Conservation (phyloP, 2,888 invertebrate genomes). For the Pristionchus exspectatus region DNA sequence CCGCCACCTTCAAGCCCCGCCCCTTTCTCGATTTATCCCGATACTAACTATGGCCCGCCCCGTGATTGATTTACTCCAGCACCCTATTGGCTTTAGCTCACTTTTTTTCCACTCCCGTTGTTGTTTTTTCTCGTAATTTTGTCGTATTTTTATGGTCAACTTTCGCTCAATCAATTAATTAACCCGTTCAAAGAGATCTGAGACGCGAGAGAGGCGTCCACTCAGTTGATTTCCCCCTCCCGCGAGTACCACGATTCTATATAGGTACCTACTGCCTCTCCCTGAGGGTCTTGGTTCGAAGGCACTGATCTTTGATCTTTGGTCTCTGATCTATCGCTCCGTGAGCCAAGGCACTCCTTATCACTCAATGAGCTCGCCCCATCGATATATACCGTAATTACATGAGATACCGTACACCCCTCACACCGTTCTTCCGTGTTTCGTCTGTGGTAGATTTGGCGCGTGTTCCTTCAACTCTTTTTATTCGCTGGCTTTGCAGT, state of each 20-base stretch:
- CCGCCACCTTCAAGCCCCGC: neutral
- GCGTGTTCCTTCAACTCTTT: neutral
- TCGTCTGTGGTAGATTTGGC: slow-evolving; percentile 18
- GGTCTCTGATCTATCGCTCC: neutral
- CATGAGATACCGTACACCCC: neutral
- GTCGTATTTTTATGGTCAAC: neutral
- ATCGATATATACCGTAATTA: neutral
- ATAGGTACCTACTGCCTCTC: slow-evolving; percentile 16
- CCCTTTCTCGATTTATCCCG: neutral
- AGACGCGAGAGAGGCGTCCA: neutral
- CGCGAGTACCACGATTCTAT: neutral
- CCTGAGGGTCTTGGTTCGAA: too few species aligned
- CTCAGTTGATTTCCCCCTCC: neutral
- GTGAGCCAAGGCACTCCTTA: neutral
- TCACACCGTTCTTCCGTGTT: neutral
- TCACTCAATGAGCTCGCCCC: neutral
- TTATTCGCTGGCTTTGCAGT: neutral
- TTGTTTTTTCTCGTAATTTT: neutral
- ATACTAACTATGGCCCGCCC: neutral
- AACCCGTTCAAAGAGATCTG: slow-evolving; percentile 27
- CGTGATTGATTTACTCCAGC: neutral
- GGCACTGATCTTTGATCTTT: neutral
- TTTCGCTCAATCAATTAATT: slow-evolving; percentile 7
- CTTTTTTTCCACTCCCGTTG: slow-evolving; percentile 2
- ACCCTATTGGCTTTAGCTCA: slow-evolving; percentile 31